Conservation (phyloP, 2,113 vertebrate species). For the Gallinago media region DNA sequence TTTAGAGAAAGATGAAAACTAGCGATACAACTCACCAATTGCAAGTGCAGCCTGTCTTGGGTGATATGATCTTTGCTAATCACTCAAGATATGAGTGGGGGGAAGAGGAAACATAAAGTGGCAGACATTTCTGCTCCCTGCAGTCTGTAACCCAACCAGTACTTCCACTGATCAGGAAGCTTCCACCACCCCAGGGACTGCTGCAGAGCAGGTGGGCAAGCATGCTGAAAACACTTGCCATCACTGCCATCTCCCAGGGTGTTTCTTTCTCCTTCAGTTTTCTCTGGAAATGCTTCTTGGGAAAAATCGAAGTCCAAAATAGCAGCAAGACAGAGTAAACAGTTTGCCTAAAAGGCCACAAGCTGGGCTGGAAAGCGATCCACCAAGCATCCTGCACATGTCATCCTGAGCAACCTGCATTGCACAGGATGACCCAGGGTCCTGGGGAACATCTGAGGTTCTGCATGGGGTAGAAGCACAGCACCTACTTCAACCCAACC, state of each 20-base stretch:
- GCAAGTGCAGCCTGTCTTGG: not conserved
- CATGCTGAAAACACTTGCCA: not conserved
- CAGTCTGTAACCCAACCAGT: not conserved
- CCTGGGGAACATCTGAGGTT: not conserved
- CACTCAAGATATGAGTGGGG: fast-evolving
- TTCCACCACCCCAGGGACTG: not conserved
- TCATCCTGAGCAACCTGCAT: not conserved
- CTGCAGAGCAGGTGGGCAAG: not conserved
- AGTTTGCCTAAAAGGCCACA: not conserved
- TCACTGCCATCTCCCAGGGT: not conserved
- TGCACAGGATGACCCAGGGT: not conserved
- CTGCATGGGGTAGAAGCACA: fast-evolving
- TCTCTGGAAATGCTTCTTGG: not conserved
- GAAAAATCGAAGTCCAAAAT: not conserved
- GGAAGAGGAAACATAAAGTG: not conserved
- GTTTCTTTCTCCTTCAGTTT: not conserved
- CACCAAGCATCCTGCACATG: not conserved
- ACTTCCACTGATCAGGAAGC: not conserved
- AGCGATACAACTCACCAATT: not conserved
- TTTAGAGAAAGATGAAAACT: constrained; percentile 7
- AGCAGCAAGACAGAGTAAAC: not conserved
- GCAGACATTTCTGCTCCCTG: not conserved
- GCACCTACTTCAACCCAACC: not conserved
- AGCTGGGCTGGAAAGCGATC: not conserved
- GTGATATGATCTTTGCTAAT: not conserved